Conservation (phyloP, 2,113 vertebrate genomes). For the Myocastor coypus region DNA sequence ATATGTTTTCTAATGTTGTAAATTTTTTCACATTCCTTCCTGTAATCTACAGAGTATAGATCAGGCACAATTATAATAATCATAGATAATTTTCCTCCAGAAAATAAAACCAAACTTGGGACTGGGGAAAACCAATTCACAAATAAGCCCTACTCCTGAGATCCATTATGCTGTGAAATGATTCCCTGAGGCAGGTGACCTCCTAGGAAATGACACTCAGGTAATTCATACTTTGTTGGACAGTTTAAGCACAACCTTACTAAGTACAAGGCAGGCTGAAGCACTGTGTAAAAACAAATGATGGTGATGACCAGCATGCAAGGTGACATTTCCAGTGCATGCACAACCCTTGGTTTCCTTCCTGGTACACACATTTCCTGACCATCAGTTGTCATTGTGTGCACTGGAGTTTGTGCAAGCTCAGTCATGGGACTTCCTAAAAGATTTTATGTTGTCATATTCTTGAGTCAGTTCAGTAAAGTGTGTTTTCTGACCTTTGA, state of each 20-base stretch:
- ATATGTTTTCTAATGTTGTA: neutral
- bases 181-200: neutral
- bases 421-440: neutral
- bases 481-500: conserved; percentile 45
- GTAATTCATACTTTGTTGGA: neutral
- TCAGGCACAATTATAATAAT: conserved; percentile 36
- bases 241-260: neutral
- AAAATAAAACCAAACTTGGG: conserved; percentile 43
- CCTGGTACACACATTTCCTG: neutral
- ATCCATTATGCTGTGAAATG: neutral
- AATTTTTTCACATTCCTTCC: conserved; percentile 16
- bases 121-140: neutral
- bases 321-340: neutral
- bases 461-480: conserved; percentile 28
- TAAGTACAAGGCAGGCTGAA: neutral
- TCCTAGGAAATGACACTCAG: neutral
- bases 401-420: neutral
- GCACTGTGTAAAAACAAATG: neutral
- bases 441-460: neutral
- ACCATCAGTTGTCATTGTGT: neutral
- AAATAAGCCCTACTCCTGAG: conserved; percentile 2
- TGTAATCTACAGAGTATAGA: neutral
- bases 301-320: neutral
- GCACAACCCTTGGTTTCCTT: neutral
- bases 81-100: conserved; percentile 40